These are phyloP conservation scores for Anagyrus pseudococci DNA, from an alignment of 2,888 invertebrate genomes.

Conservation along the genomic window DNA sequence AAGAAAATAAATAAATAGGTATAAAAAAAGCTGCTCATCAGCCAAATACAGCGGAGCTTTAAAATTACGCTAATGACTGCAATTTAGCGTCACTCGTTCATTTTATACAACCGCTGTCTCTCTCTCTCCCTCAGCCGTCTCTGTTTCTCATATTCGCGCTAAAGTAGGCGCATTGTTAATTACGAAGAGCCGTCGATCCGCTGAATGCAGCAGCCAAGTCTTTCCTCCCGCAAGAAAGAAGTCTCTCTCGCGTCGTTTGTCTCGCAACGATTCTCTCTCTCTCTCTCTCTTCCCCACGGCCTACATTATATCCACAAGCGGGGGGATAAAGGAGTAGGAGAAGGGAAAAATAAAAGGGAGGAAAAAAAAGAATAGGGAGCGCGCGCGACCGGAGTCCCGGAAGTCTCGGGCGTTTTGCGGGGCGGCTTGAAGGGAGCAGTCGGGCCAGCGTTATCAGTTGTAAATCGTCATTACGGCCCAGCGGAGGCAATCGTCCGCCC, in stretches of 20 bases:
- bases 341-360: too few species aligned
- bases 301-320: too few species aligned
- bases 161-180: conserved; percentile 27
- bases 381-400: too few species aligned
- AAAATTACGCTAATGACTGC: conserved; percentile 34
- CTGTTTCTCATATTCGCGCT: conserved; percentile 3
- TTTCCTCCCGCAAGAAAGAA: too few species aligned
- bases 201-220: conserved; percentile 11
- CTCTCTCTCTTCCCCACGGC: too few species aligned
- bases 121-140: background rate
- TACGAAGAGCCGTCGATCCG: conserved; percentile 9
- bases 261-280: too few species aligned
- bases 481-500: conserved; percentile 19
- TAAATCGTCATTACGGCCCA: conserved; percentile 29
- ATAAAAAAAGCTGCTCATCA: too few species aligned
- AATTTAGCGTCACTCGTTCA: conserved; percentile 11
- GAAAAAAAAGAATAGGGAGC: conserved; percentile 2
- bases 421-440: conserved; percentile 20
- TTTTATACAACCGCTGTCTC: background rate
- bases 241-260: too few species aligned
- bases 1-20: too few species aligned
- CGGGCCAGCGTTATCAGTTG: conserved; percentile 24
- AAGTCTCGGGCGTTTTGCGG: too few species aligned
- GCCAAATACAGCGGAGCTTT: background rate
- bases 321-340: too few species aligned